Evolutionary conservation across 2,888 invertebrate genomes (phyloP).

Genomic region (Chorisops tibialis): DNA sequence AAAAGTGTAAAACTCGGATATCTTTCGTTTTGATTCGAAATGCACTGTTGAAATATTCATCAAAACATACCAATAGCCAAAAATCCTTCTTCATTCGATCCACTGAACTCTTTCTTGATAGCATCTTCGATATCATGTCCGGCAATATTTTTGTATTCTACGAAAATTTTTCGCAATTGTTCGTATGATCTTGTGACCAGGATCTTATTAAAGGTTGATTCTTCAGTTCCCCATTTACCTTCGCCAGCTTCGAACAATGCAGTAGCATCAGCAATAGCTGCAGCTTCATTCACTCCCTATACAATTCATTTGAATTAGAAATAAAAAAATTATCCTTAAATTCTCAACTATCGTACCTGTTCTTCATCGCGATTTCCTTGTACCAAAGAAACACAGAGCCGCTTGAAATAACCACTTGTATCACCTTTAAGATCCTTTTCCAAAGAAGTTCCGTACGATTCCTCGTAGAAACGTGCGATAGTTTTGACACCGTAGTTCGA

Average conservation of each 20-base stretch:
- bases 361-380: conserved; percentile 90
- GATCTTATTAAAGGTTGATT: conserved; percentile 82
- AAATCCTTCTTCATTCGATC: conserved; percentile 79
- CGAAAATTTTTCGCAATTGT: conserved; percentile 80
- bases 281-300: conserved; percentile 72
- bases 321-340: background rate
- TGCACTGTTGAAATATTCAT: too few relatives aligned
- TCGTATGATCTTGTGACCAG: conserved; percentile 85
- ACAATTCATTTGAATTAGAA: background rate
- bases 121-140: conserved; percentile 81
- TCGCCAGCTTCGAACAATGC: conserved; percentile 73
- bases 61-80: conserved; percentile 72
- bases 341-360: conserved; percentile 46
- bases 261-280: conserved; percentile 80
- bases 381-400: conserved; percentile 81
- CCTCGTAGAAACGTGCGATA: conserved; percentile 78
- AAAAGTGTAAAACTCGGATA: too few relatives aligned
- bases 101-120: conserved; percentile 86
- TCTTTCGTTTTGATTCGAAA: too few relatives aligned
- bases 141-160: conserved; percentile 77
- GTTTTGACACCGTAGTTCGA: conserved; percentile 86
- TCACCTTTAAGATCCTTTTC: conserved; percentile 87
- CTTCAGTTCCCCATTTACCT: conserved; percentile 87
- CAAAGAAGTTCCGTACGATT: conserved; percentile 76
- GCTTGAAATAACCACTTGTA: conserved; percentile 93